A percentile compares a stretch with the other conserved stretches of the same genome.
Evolutionary conservation across 1,140 invertebrate genomes (phyloP).

Genomic region (Drosophila mayri): DNA sequence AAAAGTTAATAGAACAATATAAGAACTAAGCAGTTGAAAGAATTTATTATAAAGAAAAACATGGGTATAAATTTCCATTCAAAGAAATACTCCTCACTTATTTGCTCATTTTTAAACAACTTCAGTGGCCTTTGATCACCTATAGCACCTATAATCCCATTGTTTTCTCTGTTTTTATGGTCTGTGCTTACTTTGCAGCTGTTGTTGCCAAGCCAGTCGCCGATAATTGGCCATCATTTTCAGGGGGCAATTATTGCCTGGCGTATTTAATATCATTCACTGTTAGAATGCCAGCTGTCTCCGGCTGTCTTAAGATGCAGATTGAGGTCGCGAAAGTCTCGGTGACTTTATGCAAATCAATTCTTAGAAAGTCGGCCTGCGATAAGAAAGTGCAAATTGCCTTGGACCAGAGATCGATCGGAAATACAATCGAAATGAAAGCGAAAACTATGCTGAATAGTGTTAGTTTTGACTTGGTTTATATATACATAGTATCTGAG

Average conservation of each 20-base stretch:
- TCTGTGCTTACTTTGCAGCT: conserved; percentile 27
- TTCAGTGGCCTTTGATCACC: not conserved
- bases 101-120: not conserved
- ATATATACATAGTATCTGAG: conserved; percentile 5
- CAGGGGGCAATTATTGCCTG: conserved; percentile 53
- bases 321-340: conserved; percentile 75
- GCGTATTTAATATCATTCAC: conserved; percentile 29
- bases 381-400: conserved; percentile 71
- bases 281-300: conserved; percentile 67
- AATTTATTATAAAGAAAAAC: too few species aligned
- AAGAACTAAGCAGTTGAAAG: too few species aligned
- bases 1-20: too few species aligned
- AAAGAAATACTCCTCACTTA: not conserved
- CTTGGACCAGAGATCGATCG: conserved; percentile 53
- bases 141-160: not conserved
- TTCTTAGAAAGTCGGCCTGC: conserved; percentile 72
- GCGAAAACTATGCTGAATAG: conserved; percentile 37
- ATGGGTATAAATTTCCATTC: not conserved
- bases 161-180: conserved; percentile 22
- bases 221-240: conserved; percentile 71
- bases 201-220: conserved; percentile 35
- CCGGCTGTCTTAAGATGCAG: conserved; percentile 21
- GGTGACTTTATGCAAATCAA: conserved; percentile 67
- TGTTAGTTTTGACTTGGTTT: conserved; percentile 39
- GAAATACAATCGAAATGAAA: conserved; percentile 49